Conservation (phyloP, 2,888 invertebrate species). For the Aradus depressus region DNA sequence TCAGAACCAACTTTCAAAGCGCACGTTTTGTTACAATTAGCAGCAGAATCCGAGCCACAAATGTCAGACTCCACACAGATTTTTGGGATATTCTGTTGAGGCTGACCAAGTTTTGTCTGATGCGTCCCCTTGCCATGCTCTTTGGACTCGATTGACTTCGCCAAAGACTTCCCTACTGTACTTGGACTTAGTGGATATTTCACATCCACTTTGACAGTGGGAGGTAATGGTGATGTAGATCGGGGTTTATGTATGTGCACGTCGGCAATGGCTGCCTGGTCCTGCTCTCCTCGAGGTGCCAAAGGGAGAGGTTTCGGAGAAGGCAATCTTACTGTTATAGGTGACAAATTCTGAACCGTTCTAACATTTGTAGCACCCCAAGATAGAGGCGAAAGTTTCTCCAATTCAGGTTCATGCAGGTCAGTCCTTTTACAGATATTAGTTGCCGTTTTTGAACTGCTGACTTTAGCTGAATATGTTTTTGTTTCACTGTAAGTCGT, state of each 20-base stretch:
- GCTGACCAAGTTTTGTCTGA: too few relatives aligned
- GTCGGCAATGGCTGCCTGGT: conserved; percentile 20
- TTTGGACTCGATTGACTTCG: too few relatives aligned
- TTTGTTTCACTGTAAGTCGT: conserved; percentile 14
- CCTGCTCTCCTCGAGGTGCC: conserved; percentile 20
- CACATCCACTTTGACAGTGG: conserved; percentile 10
- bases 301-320: conserved; percentile 23
- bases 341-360: conserved; percentile 25
- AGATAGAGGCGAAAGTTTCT: conserved; percentile 16
- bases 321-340: conserved; percentile 25
- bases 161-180: too few relatives aligned
- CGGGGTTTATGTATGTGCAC: conserved; percentile 13
- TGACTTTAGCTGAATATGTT: conserved; percentile 8
- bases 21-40: too few relatives aligned
- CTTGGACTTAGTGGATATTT: conserved; percentile 7
- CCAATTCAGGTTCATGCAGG: background rate
- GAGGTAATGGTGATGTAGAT: conserved; percentile 11
- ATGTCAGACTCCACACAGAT: too few relatives aligned
- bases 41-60: too few relatives aligned
- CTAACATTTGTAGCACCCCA: conserved; percentile 23
- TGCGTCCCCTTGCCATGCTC: too few relatives aligned
- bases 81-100: too few relatives aligned
- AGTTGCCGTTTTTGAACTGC: background rate
- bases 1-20: too few relatives aligned
- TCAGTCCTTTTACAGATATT: background rate